Evolutionary conservation across 2,797 vertebrate genomes (phyloP).

Genomic region (Pygocentrus nattereri): DNA sequence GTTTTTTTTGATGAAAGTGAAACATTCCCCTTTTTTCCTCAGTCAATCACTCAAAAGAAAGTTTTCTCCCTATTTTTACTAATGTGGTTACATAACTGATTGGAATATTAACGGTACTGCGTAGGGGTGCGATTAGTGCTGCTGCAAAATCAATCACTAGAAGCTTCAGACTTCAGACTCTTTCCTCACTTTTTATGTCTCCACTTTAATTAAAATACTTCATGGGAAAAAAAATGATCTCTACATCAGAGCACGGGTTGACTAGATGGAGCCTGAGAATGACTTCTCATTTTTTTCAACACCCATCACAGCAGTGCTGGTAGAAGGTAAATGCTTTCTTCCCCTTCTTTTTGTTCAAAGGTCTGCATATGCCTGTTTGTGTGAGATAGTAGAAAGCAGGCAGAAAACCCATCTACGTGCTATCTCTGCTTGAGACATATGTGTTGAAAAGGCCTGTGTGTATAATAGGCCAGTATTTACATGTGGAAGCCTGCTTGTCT

Average conservation of each 20-base stretch:
- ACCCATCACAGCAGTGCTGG: slow-evolving; percentile 20
- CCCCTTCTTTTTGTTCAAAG: slow-evolving; percentile 55
- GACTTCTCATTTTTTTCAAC: slow-evolving; percentile 4
- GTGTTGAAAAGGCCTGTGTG: slow-evolving; percentile 48
- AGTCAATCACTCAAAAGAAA: slow-evolving; percentile 60
- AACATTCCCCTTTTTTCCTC: slow-evolving; percentile 34
- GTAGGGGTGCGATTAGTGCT: slow-evolving; percentile 62
- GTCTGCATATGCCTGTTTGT: slow-evolving; percentile 69
- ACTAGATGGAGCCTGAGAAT: background rate
- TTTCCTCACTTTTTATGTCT: slow-evolving; percentile 45
- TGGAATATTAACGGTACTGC: slow-evolving; percentile 58
- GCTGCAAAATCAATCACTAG: slow-evolving; percentile 62
- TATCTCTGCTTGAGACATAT: slow-evolving; percentile 66
- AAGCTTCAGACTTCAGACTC: slow-evolving; percentile 51
- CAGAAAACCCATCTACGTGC: slow-evolving; percentile 69
- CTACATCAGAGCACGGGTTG: slow-evolving; percentile 24
- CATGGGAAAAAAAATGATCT: slow-evolving; percentile 40
- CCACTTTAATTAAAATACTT: slow-evolving; percentile 67
- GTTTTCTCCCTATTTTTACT: slow-evolving; percentile 60
- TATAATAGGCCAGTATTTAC: slow-evolving; percentile 62
- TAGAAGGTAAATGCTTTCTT: slow-evolving; percentile 45
- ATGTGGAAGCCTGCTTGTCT: slow-evolving; percentile 58
- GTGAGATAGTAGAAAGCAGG: slow-evolving; percentile 69
- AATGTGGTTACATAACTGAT: slow-evolving; percentile 67
- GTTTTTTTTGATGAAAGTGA: background rate